These are phyloP conservation scores for Drosophila paranaensis DNA, from an alignment of 2,888 invertebrate genomes.

Conservation along the genomic window DNA sequence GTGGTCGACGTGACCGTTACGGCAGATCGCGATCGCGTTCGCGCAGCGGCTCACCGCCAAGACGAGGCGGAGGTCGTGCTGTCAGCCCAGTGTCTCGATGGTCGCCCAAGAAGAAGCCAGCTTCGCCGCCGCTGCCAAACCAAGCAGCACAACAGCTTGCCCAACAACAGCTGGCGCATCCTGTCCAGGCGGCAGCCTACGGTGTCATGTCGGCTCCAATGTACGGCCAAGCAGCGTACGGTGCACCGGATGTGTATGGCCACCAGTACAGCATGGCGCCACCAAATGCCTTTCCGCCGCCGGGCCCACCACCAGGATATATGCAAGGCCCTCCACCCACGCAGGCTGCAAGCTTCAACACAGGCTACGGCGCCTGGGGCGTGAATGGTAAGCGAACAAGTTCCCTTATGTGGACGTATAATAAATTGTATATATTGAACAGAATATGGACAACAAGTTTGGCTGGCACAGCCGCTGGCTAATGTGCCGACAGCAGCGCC, in stretches of 20 bases:
- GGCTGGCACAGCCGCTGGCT: constrained; percentile 68
- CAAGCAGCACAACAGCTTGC: constrained; percentile 30
- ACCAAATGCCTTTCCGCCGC: constrained; percentile 68
- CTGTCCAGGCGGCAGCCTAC: constrained; percentile 62
- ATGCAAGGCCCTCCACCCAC: constrained; percentile 74
- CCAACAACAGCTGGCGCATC: constrained; percentile 49
- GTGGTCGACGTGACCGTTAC: constrained; percentile 68
- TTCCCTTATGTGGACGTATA: too few species aligned
- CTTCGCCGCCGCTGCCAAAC: constrained; percentile 69
- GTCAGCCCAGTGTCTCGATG: constrained; percentile 68
- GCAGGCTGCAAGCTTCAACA: constrained; percentile 64
- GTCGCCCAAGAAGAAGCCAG: constrained; percentile 81
- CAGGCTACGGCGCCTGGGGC: constrained; percentile 82
- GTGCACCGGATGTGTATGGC: constrained; percentile 62
- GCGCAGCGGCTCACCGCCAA: constrained; percentile 72
- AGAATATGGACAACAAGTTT: constrained; percentile 79
- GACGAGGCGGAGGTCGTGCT: constrained; percentile 69
- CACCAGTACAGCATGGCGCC: constrained; percentile 77
- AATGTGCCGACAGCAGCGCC: constrained; percentile 46
- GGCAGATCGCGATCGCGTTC: constrained; percentile 79
- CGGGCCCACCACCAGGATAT: constrained; percentile 60
- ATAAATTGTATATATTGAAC: background rate
- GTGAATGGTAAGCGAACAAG: constrained; percentile 60
- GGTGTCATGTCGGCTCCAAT: constrained; percentile 74
- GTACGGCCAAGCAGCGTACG: constrained; percentile 76